Evolutionary conservation across 2,113 vertebrate genomes (phyloP), one percentile per base, ranked within the genome.

Genomic region (Triplophysa rosa): DNA sequence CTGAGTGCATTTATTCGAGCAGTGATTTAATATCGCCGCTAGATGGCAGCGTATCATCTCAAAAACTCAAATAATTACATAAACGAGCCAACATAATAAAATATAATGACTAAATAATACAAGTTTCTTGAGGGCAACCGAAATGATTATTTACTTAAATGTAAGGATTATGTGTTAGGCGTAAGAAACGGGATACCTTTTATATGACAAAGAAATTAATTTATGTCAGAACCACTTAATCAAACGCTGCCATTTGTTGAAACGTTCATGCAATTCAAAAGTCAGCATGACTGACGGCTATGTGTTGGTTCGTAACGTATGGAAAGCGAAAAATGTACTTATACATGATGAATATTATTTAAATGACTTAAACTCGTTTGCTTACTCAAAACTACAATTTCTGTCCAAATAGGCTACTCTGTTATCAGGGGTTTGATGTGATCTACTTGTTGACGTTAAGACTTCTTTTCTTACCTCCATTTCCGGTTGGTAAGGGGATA

Each of bases 1-100:
- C 14, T 59, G 79, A 91, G 90, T 92, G 86, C 26, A 67, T 72
- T 29, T 11, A 13, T 37, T 10, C 56, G 10, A 21, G 72, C 17
- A 77, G 26, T 77, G 42, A 26, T 9, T 29, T 10, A 23, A 21
- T 8, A n/a, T 49, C 17, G 3, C 63, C 85, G 59, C 33, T 52
- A 85, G 84, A 76, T 79, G 84, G 61, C 73, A 69, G 40, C 62
- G 47, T 67, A 59, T 54, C 9, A 37, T 4, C 29, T 67, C 2
- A 37, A 2, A n/a, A 67, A 21, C 19, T 26, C n/a, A 3, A 9
- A 65, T 8, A 26, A 37, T 13, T 64, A 54, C 23, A 8, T 2
- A 23, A 29, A 12, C 19, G 17, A n/a, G 21, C 9, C 29, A 68
- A n/a, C 7, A 17, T 0, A 40, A 11, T n/a, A n/a, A 67, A 19